phyloP scores from a whole-genome alignment of 2,113 vertebrate species.

The Odontesthes bonariensis region DNA sequence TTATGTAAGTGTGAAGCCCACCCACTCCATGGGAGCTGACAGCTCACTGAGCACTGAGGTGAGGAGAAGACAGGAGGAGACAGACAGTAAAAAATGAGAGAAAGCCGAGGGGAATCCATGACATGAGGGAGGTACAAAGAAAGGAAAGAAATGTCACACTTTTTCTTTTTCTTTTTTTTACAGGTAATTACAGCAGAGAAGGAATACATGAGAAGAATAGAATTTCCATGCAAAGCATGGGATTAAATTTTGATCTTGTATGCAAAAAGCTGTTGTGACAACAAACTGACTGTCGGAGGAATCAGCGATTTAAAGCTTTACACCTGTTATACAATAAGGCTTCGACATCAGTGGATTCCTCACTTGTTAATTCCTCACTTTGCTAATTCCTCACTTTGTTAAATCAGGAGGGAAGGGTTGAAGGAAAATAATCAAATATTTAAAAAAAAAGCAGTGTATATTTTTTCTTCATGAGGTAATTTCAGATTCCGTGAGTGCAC shows the following conservation, averaged over 20 bases:
- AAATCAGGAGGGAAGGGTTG: neutral
- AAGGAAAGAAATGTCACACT: neutral
- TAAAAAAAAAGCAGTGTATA: too few relatives aligned
- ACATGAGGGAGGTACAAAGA: neutral
- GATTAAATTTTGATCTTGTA: neutral
- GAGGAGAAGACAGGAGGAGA: slow-evolving; percentile 34
- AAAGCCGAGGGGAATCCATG: slow-evolving; percentile 10
- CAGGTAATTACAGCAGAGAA: neutral
- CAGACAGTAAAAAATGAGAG: slow-evolving; percentile 10
- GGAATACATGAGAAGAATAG: neutral
- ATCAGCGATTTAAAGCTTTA: neutral
- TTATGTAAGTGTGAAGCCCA: slow-evolving; percentile 73
- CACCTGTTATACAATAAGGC: neutral
- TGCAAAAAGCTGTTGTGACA: neutral
- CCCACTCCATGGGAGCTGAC: slow-evolving; percentile 73
- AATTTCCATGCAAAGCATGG: neutral
- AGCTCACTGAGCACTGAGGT: slow-evolving; percentile 57
- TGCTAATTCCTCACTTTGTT: neutral
- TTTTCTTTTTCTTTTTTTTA: neutral
- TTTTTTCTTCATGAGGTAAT: neutral
- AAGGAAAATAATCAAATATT: too few relatives aligned
- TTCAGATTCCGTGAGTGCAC: neutral
- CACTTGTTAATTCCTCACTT: neutral
- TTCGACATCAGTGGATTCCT: too few relatives aligned
- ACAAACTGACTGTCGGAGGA: neutral